Base-by-base conservation (phyloP, 2,888 invertebrate genomes). In the Pantelozetes paolii region DNA sequence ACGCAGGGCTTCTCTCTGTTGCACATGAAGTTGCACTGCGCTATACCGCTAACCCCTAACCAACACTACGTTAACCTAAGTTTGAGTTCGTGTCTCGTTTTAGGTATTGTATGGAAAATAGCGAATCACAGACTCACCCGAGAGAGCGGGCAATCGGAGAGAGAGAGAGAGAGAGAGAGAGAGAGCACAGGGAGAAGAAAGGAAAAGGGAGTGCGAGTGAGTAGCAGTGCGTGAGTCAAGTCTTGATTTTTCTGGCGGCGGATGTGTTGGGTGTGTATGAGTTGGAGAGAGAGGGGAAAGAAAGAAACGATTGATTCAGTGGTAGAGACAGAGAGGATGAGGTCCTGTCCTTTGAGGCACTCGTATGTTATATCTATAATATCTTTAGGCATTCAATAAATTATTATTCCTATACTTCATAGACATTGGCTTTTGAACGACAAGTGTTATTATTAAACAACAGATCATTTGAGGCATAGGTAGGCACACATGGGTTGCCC, bases 181-280 rank as follows among this genome's bases (percentile, higher is more conserved):
- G 36, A 26, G 23, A 54, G 57, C 57, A 20, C 18, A 30, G 32
- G 32, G 59, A 59, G 32, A 59, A 32, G 59, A 59, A 11, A 59
- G 8, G 18, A 6, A 32, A 2, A 28, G 23, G 3, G 64, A 64
- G 64, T 20, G 50, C 15, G 36, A 40, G 40, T 36, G 69, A 69
- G 45, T 59, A 59, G 59, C 30, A 59, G 59, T 45, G 69, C 69
- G 45, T 40, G 69, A 69, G 40, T 45, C 69, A 69, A 40, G 32
- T 23, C 36, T 40, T 45, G 45, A 11, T 50, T 50, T 20, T 67
- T 32, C 67, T 67, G 26, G 20, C 42, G 69, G 69, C 40, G 42
- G 69, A 45, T 40, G 45, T 69, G 28, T 69, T 50, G 6, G 40
- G 67, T 69, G 69, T 32, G 69, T 50, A 50, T 50, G 50, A 50